Conservation (phyloP, 2,113 vertebrate genomes). For the Embiotoca jacksoni region DNA sequence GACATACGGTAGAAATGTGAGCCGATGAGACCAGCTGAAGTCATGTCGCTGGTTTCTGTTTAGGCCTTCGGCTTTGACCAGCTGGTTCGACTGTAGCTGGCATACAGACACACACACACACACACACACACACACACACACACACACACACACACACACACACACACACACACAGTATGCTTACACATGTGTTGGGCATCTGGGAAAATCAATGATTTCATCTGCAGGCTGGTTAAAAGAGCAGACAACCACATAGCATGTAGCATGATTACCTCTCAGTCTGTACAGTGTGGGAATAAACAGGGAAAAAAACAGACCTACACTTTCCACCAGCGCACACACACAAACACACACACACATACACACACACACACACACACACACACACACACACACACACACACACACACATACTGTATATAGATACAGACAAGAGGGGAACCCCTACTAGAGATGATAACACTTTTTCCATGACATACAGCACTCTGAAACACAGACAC, state of each 20-base stretch:
- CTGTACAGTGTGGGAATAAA: neutral
- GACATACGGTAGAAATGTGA: too few relatives aligned
- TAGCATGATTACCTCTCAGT: conserved; percentile 22
- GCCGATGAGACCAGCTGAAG: neutral
- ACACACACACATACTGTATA: too few relatives aligned
- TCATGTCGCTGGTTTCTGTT: neutral
- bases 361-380: too few relatives aligned
- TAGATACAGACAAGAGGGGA: conserved; percentile 9
- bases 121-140: neutral
- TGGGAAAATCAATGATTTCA: conserved; percentile 15
- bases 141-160: conserved; percentile 10
- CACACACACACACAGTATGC: neutral
- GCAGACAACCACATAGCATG: neutral
- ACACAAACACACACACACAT: neutral
- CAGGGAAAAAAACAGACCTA: neutral
- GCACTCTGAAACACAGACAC: too few relatives aligned
- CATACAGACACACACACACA: conserved; percentile 28
- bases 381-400: too few relatives aligned
- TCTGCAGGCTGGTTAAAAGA: conserved; percentile 8
- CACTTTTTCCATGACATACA: conserved; percentile 31
- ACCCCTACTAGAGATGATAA: conserved; percentile 15
- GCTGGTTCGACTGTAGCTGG: conserved; percentile 11
- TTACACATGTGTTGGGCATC: conserved; percentile 6
- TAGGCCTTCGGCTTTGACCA: conserved; percentile 1
- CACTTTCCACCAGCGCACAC: neutral